Base-by-base conservation (phyloP, 2,113 vertebrate species). In the Acrocephalus arundinaceus region DNA sequence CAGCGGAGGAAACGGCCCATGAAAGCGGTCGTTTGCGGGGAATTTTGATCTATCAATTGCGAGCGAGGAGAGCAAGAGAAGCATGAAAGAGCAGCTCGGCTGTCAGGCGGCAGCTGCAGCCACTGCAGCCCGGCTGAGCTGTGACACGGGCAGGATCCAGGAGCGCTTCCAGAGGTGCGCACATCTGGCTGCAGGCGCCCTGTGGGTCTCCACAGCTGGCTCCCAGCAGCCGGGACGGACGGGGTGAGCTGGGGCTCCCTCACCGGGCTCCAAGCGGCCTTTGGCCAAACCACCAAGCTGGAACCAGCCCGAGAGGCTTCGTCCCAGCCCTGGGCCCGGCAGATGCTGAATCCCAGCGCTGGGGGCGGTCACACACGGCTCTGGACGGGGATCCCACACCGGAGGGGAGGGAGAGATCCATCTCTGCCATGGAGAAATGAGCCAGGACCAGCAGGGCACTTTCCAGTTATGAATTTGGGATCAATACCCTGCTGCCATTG, bases 1-100 rank as follows among this genome's bases (percentile, higher is more conserved):
- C 94, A 88, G 97, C 96, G 67, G 94, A 95, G 97, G 96, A 96
- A 98, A 95, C 94, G 75, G 96, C 93, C 97, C 97, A 52, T 95
- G 96, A 95, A 97, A 96, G 67, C 16, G 92, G 94, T 85, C 95
- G 70, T 96, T 97, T 93, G 95, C 71, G 43, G 95, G 95, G 94
- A 81, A 41, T 94, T 96, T 93, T 94, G 96, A 92, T 97, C 96
- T 93, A 83, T 79, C 70, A n/a, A 95, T 81, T 62, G 87, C 18
- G 15, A 96, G 93, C 52, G 27, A 51, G 27, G 71, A 93, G 90
- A 97, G 74, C 86, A 90, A 88, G 96, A 62, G 95, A 92, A 96
- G 95, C 94, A 55, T 65, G 93, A 93, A 91, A 31, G 95, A 94
- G 87, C 91, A 74, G 86, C 93, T 92, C 57, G 61, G 92, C 75